A percentile compares a stretch with the other conserved stretches of the same genome.
Evolutionary conservation across 1,140 invertebrate species (phyloP).

Genomic region (Achroia grisella): DNA sequence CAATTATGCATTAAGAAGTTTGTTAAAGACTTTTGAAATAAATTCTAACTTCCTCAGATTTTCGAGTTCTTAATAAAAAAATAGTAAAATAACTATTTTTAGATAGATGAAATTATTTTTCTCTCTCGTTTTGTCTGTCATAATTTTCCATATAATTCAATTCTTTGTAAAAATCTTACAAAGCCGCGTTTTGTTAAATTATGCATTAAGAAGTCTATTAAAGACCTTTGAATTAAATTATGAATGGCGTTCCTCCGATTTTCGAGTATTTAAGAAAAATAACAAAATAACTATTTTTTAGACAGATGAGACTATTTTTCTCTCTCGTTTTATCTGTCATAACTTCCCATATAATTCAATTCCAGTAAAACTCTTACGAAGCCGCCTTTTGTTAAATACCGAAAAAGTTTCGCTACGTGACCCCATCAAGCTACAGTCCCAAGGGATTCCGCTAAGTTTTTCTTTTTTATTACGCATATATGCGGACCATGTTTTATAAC

Average conservation of each 20-base stretch:
- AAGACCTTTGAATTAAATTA: too few species aligned
- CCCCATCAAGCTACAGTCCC: constrained; percentile 36
- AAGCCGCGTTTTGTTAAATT: constrained; percentile 36
- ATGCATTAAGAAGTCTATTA: too few species aligned
- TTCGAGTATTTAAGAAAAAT: too few species aligned
- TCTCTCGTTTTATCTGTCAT: not conserved
- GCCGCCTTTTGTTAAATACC: constrained; percentile 46
- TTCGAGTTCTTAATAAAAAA: too few species aligned
- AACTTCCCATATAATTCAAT: constrained; percentile 38
- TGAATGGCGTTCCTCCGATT: too few species aligned
- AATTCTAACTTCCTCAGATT: too few species aligned
- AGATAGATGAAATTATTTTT: not conserved
- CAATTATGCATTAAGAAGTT: too few species aligned
- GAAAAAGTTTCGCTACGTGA: constrained; percentile 56
- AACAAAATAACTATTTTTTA: too few species aligned
- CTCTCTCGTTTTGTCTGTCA: not conserved
- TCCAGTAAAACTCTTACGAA: constrained; percentile 25
- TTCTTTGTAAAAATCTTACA: constrained; percentile 28
- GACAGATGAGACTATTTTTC: not conserved
- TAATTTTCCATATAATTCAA: constrained; percentile 35
- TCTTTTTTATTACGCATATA: constrained; percentile 29
- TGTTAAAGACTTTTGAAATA: too few species aligned
- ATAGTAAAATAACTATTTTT: too few species aligned
- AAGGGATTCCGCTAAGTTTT: constrained; percentile 23
- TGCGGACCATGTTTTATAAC: constrained; percentile 38